Evolutionary conservation across 2,113 vertebrate species (phyloP).

Genomic region (Hyaena hyaena): DNA sequence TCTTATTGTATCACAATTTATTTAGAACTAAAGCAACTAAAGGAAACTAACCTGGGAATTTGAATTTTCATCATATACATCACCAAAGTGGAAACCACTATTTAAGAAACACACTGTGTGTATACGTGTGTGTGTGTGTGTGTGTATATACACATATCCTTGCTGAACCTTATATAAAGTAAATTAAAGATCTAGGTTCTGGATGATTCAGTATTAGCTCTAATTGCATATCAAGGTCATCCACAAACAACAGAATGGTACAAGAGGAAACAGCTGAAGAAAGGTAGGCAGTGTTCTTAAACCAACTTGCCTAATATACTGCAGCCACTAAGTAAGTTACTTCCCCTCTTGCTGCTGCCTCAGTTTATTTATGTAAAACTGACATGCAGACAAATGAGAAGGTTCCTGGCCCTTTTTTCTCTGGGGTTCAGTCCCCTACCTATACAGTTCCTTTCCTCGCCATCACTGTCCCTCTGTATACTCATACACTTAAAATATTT

Average conservation of each 20-base stretch:
- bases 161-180: not conserved
- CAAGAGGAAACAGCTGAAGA: not conserved
- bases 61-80: constrained; percentile 31
- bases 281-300: constrained; percentile 45
- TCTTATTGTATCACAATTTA: not conserved
- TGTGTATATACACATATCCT: not conserved
- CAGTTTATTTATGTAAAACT: constrained; percentile 47
- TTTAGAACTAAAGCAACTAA: constrained; percentile 53
- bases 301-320: not conserved
- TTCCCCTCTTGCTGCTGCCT: not conserved
- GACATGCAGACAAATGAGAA: not conserved
- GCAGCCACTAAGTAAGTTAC: constrained; percentile 32
- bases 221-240: constrained; percentile 18
- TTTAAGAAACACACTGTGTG: not conserved
- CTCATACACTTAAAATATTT: constrained; percentile 22
- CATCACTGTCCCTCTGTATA: constrained; percentile 11
- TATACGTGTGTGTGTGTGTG: not conserved
- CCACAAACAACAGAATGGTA: not conserved
- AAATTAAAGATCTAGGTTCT: constrained; percentile 21
- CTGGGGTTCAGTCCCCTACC: not conserved
- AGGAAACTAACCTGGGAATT: constrained; percentile 10
- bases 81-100: constrained; percentile 35
- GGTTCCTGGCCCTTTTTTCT: constrained; percentile 17
- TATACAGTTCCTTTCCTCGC: not conserved
- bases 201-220: constrained; percentile 22